phyloP scores from a whole-genome alignment of 2,797 vertebrate genomes.

The Synaphobranchus kaupii region DNA sequence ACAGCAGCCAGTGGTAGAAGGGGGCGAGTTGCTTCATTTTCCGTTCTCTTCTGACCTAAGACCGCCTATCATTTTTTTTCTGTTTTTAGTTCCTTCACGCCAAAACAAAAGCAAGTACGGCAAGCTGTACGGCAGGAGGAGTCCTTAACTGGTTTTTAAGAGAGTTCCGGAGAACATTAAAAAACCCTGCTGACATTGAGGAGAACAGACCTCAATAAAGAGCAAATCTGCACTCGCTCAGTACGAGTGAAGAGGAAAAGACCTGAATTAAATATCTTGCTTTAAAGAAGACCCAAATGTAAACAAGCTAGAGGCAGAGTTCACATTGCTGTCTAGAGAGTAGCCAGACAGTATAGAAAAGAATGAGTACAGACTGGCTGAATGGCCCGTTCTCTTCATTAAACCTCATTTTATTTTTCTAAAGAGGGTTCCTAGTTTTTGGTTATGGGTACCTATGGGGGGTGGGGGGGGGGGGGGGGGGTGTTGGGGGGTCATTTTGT shows the following conservation, averaged over 20 bases:
- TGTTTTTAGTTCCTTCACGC: background rate
- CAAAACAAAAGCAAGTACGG: background rate
- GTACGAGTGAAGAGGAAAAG: background rate
- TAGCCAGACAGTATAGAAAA: background rate
- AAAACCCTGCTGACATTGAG: conserved; percentile 18
- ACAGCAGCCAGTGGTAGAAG: conserved; percentile 2
- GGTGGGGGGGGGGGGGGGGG: no score
- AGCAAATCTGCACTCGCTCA: background rate
- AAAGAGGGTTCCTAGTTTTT: background rate
- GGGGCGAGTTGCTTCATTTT: conserved; percentile 8
- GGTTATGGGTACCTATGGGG: no score
- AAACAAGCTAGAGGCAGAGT: background rate
- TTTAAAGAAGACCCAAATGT: background rate
- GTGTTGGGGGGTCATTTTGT: no score
- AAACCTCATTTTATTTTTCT: background rate
- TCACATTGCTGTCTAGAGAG: background rate
- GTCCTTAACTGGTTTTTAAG: conserved; percentile 36
- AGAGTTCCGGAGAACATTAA: conserved; percentile 11
- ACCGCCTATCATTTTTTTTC: background rate
- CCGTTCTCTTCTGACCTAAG: background rate
- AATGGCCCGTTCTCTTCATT: background rate
- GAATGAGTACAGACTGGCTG: background rate
- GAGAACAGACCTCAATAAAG: background rate
- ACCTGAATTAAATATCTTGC: background rate
- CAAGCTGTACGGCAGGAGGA: background rate